These are phyloP conservation scores for Montipora cactus DNA, from an alignment of 64 coral and sea anemone genomes.

Conservation along the genomic window DNA sequence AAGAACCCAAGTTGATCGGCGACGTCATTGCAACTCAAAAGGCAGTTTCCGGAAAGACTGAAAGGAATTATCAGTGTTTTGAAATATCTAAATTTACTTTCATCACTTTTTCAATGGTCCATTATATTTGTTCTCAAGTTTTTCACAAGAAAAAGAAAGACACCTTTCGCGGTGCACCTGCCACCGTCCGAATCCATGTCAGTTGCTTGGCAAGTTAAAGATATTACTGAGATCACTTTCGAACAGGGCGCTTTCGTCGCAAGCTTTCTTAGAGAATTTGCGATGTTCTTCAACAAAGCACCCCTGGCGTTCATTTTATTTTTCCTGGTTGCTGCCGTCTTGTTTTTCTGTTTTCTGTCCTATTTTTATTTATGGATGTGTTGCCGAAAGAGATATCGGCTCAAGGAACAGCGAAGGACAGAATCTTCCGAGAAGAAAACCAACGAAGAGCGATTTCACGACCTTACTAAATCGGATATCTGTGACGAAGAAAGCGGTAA, in stretches of 20 bases:
- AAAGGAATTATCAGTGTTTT: neutral
- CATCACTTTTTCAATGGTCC: neutral
- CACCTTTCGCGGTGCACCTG: neutral
- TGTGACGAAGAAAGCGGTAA: neutral
- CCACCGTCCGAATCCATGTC: neutral
- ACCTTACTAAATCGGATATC: neutral
- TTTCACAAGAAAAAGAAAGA: neutral
- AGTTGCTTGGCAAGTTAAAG: neutral
- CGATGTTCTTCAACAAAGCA: slow-evolving; percentile 35
- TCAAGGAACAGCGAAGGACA: slow-evolving; percentile 9
- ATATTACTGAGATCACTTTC: neutral
- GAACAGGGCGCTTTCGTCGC: no score
- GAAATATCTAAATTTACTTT: slow-evolving; percentile 13
- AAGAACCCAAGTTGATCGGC: no score
- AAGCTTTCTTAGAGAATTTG: neutral
- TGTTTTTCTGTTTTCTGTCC: slow-evolving; percentile 40
- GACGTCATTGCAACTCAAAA: no score
- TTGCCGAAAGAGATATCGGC: slow-evolving; percentile 31
- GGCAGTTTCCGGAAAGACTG: neutral
- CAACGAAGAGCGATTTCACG: slow-evolving; percentile 32
- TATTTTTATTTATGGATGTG: slow-evolving; percentile 61
- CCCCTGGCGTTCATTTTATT: slow-evolving; percentile 36
- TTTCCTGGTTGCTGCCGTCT: slow-evolving; percentile 8
- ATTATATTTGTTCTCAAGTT: neutral
- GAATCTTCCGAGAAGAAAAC: neutral